These are phyloP conservation scores for Cyprinodon brontotheroides DNA, from an alignment of 2,113 vertebrate genomes.

Conservation along the genomic window DNA sequence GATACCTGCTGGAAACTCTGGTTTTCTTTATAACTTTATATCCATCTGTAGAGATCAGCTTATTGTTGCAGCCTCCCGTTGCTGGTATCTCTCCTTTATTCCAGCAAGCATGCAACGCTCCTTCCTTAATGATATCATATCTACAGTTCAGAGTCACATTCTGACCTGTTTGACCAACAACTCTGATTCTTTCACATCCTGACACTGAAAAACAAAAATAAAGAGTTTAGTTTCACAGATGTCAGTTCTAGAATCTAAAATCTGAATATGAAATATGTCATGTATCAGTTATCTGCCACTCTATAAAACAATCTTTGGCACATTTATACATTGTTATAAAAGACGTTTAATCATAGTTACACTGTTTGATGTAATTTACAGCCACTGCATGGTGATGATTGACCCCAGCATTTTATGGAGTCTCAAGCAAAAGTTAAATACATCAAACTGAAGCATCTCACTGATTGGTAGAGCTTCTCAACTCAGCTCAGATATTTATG, in stretches of 20 bases:
- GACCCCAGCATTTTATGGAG: not conserved
- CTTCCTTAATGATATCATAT: rapidly evolving
- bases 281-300: not conserved
- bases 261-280: no score
- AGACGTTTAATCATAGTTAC: not conserved
- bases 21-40: rapidly evolving
- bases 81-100: not conserved
- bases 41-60: conserved; percentile 12
- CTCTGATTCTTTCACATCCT: rapidly evolving
- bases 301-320: no score
- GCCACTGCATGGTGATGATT: no score
- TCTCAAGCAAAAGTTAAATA: not conserved
- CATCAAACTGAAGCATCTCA: not conserved
- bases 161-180: not conserved
- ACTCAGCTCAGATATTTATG: not conserved
- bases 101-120: not conserved
- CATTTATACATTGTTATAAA: not conserved
- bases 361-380: not conserved
- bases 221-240: no score
- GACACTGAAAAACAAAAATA: conserved; percentile 25
- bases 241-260: not conserved
- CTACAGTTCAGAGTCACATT: conserved; percentile 28
- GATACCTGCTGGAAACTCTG: conserved; percentile 17
- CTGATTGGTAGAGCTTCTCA: not conserved
- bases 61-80: rapidly evolving